Percentiles rank a stretch among this genome's conserved stretches.
These are phyloP conservation scores for Heterotilapia buettikoferi DNA, from an alignment of 2,113 vertebrate genomes.

Conservation along the genomic window DNA sequence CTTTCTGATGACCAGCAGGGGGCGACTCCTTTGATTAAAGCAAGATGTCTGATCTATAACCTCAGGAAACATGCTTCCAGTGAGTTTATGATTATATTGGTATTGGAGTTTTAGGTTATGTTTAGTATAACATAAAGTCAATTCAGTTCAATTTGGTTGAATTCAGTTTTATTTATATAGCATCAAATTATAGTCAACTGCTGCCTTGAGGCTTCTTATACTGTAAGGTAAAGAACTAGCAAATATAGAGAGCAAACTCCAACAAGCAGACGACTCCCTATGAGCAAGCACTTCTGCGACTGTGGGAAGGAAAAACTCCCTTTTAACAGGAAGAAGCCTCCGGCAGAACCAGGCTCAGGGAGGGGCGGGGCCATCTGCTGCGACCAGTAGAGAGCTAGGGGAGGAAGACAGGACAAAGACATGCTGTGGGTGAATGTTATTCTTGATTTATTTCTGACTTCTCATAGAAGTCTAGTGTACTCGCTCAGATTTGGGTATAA, in stretches of 20 bases:
- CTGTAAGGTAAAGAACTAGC: neutral
- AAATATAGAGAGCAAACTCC: neutral
- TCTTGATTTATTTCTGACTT: neutral
- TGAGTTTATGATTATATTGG: neutral
- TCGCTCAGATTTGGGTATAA: neutral
- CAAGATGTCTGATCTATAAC: neutral
- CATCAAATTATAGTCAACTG: neutral
- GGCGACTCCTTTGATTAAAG: neutral
- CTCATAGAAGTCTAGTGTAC: neutral
- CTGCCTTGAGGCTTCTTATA: neutral
- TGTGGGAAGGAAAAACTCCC: neutral
- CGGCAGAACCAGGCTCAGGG: fast-evolving
- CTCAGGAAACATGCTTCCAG: neutral
- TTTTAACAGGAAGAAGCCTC: neutral
- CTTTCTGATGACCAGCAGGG: neutral
- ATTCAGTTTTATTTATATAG: neutral
- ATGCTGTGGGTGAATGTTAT: fast-evolving
- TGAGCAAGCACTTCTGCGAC: neutral
- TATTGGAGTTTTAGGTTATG: neutral
- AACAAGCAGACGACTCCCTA: fast-evolving
- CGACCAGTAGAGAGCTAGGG: fast-evolving
- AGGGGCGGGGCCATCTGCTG: neutral
- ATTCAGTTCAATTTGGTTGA: neutral
- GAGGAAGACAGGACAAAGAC: fast-evolving
- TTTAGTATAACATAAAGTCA: fast-evolving